phyloP scores from a whole-genome alignment of 1,140 invertebrate species.

The Philopotamus ludificatus region DNA sequence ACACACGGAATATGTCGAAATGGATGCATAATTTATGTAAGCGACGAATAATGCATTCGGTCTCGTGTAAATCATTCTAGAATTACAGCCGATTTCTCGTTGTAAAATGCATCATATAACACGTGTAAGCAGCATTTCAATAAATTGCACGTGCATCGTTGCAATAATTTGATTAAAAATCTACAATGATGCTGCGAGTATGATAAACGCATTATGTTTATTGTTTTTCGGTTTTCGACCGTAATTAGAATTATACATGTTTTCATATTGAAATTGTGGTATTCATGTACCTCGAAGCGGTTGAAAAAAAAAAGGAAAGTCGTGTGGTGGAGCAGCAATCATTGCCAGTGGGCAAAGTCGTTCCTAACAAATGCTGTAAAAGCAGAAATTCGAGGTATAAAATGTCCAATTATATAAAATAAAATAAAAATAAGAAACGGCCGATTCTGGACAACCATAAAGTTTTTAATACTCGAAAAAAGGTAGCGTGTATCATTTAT shows the following conservation, averaged over 20 bases:
- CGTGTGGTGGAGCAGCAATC: slow-evolving; percentile 1
- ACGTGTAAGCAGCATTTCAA: too few relatives aligned
- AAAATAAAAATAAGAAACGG: slow-evolving; percentile 33
- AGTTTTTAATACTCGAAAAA: slow-evolving; percentile 16
- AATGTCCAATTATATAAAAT: slow-evolving; percentile 37
- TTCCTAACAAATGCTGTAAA: slow-evolving; percentile 11
- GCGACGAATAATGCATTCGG: background rate
- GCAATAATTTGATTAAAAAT: too few relatives aligned
- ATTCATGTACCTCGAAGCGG: background rate
- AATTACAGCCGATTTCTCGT: too few relatives aligned
- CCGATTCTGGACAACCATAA: slow-evolving; percentile 21
- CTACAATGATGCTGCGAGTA: too few relatives aligned
- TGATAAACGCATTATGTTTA: too few relatives aligned
- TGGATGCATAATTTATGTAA: background rate
- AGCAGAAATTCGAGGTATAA: slow-evolving; percentile 15
- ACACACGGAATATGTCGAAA: background rate
- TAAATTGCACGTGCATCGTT: too few relatives aligned
- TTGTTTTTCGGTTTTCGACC: too few relatives aligned
- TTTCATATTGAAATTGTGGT: too few relatives aligned
- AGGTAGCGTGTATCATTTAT: slow-evolving; percentile 24
- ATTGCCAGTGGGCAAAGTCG: slow-evolving; percentile 20
- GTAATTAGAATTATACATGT: too few relatives aligned
- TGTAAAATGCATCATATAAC: too few relatives aligned
- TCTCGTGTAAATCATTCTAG: background rate
- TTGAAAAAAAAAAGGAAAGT: slow-evolving; percentile 5